Percentiles rank a stretch among this genome's conserved stretches.
phyloP scores from a whole-genome alignment of 1,140 invertebrate genomes.

The Listronotus bonariensis region DNA sequence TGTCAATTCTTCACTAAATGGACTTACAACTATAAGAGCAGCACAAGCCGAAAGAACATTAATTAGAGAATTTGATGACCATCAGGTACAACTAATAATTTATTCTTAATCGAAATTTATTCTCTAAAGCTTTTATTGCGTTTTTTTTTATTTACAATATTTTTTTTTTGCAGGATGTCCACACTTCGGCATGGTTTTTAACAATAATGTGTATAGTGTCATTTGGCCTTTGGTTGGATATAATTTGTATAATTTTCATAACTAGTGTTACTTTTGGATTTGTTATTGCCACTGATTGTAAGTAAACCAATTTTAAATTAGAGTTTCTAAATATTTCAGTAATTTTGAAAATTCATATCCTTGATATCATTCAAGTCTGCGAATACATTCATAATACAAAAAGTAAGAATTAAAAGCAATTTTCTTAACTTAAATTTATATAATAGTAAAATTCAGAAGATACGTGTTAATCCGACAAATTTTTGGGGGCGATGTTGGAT shows the following conservation, averaged over 20 bases:
- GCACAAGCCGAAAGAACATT: constrained; percentile 54
- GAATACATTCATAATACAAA: too few species aligned
- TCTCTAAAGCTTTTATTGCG: not conserved
- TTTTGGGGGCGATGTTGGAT: too few species aligned
- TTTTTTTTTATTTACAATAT: too few species aligned
- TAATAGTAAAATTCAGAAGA: too few species aligned
- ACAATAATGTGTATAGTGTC: constrained; percentile 74
- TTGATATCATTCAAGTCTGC: too few species aligned
- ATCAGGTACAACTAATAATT: constrained; percentile 51
- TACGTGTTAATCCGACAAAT: too few species aligned
- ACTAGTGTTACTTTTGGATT: constrained; percentile 74
- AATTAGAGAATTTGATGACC: constrained; percentile 54
- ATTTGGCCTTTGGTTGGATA: constrained; percentile 81
- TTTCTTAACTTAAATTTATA: too few species aligned
- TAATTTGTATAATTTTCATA: constrained; percentile 72
- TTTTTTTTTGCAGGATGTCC: constrained; percentile 31
- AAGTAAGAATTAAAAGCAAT: too few species aligned
- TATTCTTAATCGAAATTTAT: not conserved
- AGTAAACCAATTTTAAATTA: constrained; percentile 18
- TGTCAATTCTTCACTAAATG: constrained; percentile 57
- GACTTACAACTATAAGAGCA: constrained; percentile 53
- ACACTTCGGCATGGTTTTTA: constrained; percentile 62
- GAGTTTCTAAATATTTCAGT: not conserved
- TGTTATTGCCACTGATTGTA: constrained; percentile 57
- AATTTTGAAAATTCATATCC: not conserved